These are phyloP conservation scores for Ennomos fuscantarius DNA, from an alignment of 2,888 invertebrate genomes.

Conservation along the genomic window DNA sequence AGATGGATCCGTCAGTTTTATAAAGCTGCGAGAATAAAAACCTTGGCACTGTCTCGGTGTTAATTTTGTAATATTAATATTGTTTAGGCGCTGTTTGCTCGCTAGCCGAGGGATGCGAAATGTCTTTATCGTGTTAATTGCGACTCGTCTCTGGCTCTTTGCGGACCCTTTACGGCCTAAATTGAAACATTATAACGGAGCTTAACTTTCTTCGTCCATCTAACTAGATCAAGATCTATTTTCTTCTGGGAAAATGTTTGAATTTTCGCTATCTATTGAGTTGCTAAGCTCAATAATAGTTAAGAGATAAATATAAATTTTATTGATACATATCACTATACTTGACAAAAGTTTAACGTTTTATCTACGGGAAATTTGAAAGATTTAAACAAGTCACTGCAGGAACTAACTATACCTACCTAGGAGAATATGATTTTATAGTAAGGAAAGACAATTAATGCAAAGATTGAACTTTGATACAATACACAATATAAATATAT, in stretches of 20 bases:
- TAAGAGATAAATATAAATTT: too few species aligned
- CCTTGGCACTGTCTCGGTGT: slow-evolving; percentile 38
- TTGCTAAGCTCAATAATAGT: too few species aligned
- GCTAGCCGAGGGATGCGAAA: slow-evolving; percentile 56
- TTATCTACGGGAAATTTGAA: too few species aligned
- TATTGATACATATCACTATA: too few species aligned
- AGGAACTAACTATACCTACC: too few species aligned
- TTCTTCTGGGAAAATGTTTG: slow-evolving; percentile 15
- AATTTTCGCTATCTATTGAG: background rate
- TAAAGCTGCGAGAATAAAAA: slow-evolving; percentile 25
- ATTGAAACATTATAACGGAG: slow-evolving; percentile 56
- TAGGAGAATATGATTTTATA: too few species aligned
- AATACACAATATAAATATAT: too few species aligned
- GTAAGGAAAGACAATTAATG: too few species aligned
- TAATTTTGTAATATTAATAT: slow-evolving; percentile 63
- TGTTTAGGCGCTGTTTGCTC: slow-evolving; percentile 61
- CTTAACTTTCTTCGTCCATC: slow-evolving; percentile 33
- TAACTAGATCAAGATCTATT: slow-evolving; percentile 16
- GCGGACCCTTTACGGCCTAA: slow-evolving; percentile 52
- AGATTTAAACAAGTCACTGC: too few species aligned
- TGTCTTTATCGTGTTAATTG: slow-evolving; percentile 70
- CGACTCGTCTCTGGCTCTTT: slow-evolving; percentile 49
- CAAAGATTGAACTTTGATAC: too few species aligned
- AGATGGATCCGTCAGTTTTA: slow-evolving; percentile 49
- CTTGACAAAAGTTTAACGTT: too few species aligned